These are phyloP conservation scores for Mastomys natalensis DNA, from an alignment of 2,113 vertebrate species.

Conservation along the genomic window DNA sequence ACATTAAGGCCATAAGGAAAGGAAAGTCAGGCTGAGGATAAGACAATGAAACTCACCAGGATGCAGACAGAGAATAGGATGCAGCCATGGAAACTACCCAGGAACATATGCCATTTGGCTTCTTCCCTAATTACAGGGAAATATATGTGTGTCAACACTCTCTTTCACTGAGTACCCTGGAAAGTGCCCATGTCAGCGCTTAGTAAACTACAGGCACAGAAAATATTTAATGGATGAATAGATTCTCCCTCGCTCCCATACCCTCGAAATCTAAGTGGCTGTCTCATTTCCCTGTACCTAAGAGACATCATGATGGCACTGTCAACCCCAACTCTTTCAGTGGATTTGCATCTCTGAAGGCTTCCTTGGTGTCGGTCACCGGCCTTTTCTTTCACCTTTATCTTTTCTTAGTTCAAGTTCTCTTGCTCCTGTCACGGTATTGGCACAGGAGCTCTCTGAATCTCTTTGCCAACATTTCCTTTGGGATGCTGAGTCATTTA, in stretches of 20 bases:
- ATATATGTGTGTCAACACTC: background rate
- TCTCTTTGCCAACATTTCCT: background rate
- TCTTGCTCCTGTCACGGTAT: background rate
- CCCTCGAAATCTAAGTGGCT: background rate
- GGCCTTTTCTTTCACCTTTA: background rate
- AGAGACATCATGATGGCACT: background rate
- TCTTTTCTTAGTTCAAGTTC: background rate
- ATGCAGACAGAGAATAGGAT: background rate
- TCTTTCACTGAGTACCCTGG: background rate
- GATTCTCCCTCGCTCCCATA: background rate
- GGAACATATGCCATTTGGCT: background rate
- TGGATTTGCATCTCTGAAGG: constrained; percentile 41
- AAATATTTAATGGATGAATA: constrained; percentile 23
- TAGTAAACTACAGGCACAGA: background rate
- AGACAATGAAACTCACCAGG: background rate
- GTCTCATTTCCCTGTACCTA: background rate
- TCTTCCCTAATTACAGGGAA: constrained; percentile 28
- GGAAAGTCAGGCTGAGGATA: background rate
- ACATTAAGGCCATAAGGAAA: background rate
- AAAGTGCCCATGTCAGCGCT: background rate
- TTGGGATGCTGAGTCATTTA: constrained; percentile 2
- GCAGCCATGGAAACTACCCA: background rate
- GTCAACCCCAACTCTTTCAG: background rate
- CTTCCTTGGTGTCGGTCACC: background rate
- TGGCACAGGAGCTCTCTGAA: background rate